Evolutionary conservation across 30 jellyfish, hydroid and myxozoan species (phyloP).

Genomic region (Turritopsis rubra): DNA sequence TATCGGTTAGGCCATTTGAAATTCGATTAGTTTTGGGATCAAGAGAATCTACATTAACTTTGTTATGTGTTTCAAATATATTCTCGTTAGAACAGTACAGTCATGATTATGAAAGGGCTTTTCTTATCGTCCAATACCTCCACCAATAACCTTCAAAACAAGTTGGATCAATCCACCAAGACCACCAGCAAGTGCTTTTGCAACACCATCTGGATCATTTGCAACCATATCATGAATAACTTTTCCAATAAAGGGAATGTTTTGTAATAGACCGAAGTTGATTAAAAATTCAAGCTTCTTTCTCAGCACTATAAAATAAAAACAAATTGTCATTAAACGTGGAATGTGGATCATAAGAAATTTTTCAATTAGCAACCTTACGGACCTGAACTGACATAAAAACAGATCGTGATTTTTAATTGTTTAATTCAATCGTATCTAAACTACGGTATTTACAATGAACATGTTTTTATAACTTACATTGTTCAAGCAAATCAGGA

Average conservation of each 20-base stretch:
- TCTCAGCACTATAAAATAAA: not conserved
- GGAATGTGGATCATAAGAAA: no score
- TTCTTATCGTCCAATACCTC: not conserved
- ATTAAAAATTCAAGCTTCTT: conserved; percentile 14
- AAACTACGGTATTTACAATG: no score
- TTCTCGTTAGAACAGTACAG: no score
- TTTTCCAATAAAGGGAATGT: conserved; percentile 18
- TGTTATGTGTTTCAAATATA: no score
- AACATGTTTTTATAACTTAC: no score
- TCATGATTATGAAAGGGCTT: not conserved
- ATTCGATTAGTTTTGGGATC: no score
- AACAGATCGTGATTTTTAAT: no score
- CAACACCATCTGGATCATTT: conserved; percentile 27
- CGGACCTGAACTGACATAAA: no score
- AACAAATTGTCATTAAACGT: not conserved
- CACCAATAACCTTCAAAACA: not conserved
- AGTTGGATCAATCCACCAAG: not conserved
- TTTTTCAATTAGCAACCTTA: no score
- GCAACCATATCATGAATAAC: conserved; percentile 28
- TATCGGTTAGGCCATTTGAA: no score
- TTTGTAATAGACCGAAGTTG: conserved; percentile 16
- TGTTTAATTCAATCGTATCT: no score
- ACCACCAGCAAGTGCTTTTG: conserved; percentile 22
- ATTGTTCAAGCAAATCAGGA: not conserved
- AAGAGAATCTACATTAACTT: no score